Conservation (phyloP, 2,797 vertebrate genomes). For the Darevskia nairensis region DNA sequence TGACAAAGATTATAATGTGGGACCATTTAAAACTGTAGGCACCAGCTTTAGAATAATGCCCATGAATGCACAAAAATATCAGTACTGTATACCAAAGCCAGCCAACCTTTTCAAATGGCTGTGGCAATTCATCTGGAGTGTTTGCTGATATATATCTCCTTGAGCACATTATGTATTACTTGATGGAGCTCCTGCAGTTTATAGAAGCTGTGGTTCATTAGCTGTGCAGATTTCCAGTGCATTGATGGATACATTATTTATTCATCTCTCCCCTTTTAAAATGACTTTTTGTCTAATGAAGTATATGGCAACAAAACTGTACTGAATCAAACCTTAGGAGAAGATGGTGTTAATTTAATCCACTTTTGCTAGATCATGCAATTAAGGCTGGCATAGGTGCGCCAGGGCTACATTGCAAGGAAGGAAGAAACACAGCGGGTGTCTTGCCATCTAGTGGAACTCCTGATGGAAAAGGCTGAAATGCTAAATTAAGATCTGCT, state of each 20-base stretch:
- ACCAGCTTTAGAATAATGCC: constrained; percentile 61
- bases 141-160: constrained; percentile 46
- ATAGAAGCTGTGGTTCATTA: constrained; percentile 37
- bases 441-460: constrained; percentile 26
- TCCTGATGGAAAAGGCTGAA: constrained; percentile 33
- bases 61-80: constrained; percentile 56
- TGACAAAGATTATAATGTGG: constrained; percentile 60
- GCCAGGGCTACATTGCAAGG: constrained; percentile 11
- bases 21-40: constrained; percentile 69
- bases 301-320: constrained; percentile 40
- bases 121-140: constrained; percentile 51
- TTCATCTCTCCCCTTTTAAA: constrained; percentile 39
- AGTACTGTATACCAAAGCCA: constrained; percentile 47
- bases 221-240: constrained; percentile 55
- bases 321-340: constrained; percentile 47
- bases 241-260: constrained; percentile 60
- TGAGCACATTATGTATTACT: constrained; percentile 36
- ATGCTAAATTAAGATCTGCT: constrained; percentile 37
- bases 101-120: constrained; percentile 72
- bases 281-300: constrained; percentile 55
- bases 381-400: constrained; percentile 36
- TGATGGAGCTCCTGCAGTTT: constrained; percentile 47
- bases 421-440: constrained; percentile 37
- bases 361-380: constrained; percentile 33
- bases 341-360: constrained; percentile 46